Base-by-base conservation (phyloP, 2,888 invertebrate species). In the Synergus gifuensis region DNA sequence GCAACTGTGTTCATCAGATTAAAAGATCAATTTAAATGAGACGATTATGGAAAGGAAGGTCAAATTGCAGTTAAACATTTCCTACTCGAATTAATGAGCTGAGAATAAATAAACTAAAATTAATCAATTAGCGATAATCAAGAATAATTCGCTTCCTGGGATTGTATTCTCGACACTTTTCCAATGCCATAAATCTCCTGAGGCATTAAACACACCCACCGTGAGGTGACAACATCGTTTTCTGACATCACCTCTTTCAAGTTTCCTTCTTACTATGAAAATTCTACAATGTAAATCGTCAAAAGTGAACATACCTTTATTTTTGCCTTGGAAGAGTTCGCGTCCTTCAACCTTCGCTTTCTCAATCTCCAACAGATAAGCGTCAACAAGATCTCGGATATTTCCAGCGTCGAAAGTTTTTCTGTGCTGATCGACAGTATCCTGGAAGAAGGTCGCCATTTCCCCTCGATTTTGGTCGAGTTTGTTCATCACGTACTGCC, bases 371-470 rank as follows among this genome's bases (percentile, higher is more conserved):
- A 95, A 94, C 77, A 98, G 93, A 92, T 98, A 98, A 49, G 96
- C 95, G 90, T 98, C 98, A 78, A 98, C 95, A 79, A 98, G 94
- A 92, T 98, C 98, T 76, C 97, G 94, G 42, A 96, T 94, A 89
- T 96, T 96, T 83, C 94, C 93, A 11, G 95, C 93, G 90, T 98
- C 96, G 87, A 97, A 96, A 40, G 96, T 95, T 78, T 93, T 94
- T 69, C 96, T 95, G 90, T 98, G 98, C 82, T 97, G 95, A 85
- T 97, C 96, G 83, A 98, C 96, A 28, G 97, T 95, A 84, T 96
- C 95, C 92, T 96, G 96, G 89, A 98, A 96, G 92, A 97, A 98
- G 58, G 94, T 93, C 63, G 96, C 96, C 96, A 98, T 98, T 92
- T 98, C 97, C 82, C 94, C 94, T 0, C 97, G 96, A 90, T 98